Evolutionary conservation across 2,888 invertebrate genomes (phyloP).

Genomic region (Tuberolachnus salignus): DNA sequence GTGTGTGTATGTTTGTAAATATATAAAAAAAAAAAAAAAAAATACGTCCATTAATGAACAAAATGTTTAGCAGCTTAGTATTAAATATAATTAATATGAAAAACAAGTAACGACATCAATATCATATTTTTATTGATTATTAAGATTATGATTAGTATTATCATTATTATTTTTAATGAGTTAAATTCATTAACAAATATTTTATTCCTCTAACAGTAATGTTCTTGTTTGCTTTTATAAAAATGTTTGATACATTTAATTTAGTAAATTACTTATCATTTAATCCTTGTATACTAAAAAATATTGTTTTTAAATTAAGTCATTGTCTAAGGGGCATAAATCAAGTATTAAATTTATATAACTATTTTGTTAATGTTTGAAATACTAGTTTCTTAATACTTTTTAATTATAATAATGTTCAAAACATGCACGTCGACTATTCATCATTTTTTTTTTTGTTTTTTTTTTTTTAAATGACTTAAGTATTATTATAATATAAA

Average conservation of each 20-base stretch:
- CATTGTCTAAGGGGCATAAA: conserved; percentile 11
- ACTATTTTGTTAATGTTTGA: background rate
- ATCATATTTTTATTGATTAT: conserved; percentile 21
- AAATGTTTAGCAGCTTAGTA: conserved; percentile 13
- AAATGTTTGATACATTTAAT: conserved; percentile 21
- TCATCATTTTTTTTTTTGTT: conserved; percentile 9
- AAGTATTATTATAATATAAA: conserved; percentile 28
- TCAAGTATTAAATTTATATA: conserved; percentile 41
- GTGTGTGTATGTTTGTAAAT: conserved; percentile 8
- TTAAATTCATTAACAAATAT: conserved; percentile 34
- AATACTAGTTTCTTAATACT: background rate
- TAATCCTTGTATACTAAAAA: conserved; percentile 36
- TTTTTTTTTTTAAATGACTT: too few species aligned
- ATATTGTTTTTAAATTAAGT: conserved; percentile 38
- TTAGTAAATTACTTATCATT: conserved; percentile 28
- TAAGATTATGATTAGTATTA: background rate
- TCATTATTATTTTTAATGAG: conserved; percentile 25
- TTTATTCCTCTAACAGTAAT: conserved; percentile 48
- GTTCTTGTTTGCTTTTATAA: conserved; percentile 33
- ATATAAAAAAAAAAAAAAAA: background rate
- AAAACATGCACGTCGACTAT: background rate
- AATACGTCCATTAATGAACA: conserved; percentile 15
- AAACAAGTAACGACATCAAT: conserved; percentile 10
- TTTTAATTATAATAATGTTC: conserved; percentile 31
- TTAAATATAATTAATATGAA: conserved; percentile 7